Evolutionary conservation across 64 coral and sea anemone genomes (phyloP), one percentile per base, ranked within the genome.

Genomic region (Hydrozoanthus tunicans): DNA sequence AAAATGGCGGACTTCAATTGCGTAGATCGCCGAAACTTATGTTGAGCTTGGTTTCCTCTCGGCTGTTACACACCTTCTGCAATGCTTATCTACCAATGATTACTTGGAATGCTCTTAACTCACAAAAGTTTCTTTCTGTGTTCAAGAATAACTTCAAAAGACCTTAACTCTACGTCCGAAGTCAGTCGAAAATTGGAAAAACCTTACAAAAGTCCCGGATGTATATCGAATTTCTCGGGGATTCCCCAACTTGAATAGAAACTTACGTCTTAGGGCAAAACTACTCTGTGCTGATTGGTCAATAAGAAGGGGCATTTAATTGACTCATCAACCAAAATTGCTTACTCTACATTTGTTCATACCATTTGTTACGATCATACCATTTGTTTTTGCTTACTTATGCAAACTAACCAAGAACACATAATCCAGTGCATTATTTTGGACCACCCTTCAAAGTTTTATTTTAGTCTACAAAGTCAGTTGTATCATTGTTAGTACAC

Each of bases 281-380:
- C 20, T 20, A 20, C 20, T 20, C 20, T 20, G 20, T 20, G 20
- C 20, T 20, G 32, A 43, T 43, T 43, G 32, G 32, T 43, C 32
- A 43, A 43, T 43, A 43, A 9, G 2, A 64, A 64, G 7, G n/a
- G 4, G n/a, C 17, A 26, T 6, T 8, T 5, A 71, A 24, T 24
- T 85, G 82, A 70, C 32, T 85, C 83, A 86, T 71, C 83, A 25
- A 24, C 64, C 2, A 72, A 55, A 86, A 86, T 72, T 71, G 67
- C 20, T 43, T 43, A 43, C 32, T 43, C 32, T 43, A 43, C 32
- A 43, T 20, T 20, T 20, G 20, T 20, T 20, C 20, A 20, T 20
- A 20, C 20, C 20, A 20, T 20, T 20, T 20, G 20, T 20, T 20
- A 20, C 20, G 20, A 20, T 20, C 20, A 20, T 20, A 20, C 32